phyloP scores from a whole-genome alignment of 2,797 vertebrate genomes.

The Heteromormyrus szaboi region DNA sequence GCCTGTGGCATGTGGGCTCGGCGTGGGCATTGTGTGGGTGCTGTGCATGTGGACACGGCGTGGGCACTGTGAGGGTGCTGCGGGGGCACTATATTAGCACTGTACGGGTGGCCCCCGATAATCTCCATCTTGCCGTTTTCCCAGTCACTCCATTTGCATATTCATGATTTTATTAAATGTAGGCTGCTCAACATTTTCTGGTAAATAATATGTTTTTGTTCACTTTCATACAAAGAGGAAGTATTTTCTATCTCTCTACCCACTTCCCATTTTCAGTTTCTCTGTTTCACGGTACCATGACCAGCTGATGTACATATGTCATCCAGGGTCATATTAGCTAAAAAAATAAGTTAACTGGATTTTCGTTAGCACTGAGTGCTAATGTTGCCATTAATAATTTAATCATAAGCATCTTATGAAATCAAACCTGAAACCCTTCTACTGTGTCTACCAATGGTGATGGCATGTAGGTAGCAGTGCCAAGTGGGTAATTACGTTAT shows the following conservation, averaged over 20 bases:
- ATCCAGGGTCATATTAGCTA: not conserved
- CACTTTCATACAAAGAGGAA: constrained; percentile 4
- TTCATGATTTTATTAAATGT: not conserved
- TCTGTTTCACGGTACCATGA: not conserved
- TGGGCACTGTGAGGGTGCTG: too few relatives aligned
- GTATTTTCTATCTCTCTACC: not conserved
- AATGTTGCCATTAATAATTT: not conserved
- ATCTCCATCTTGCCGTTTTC: not conserved
- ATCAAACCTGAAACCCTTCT: not conserved
- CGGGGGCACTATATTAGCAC: not conserved
- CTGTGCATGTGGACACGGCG: too few relatives aligned
- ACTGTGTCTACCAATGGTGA: not conserved
- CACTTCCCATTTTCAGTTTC: not conserved
- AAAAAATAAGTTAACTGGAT: not conserved
- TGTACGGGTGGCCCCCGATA: not conserved
- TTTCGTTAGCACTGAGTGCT: not conserved
- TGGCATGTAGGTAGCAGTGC: not conserved
- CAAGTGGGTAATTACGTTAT: not conserved
- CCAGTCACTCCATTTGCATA: not conserved
- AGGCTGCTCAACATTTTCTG: not conserved
- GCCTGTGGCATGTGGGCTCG: too few relatives aligned
- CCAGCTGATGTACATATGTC: not conserved
- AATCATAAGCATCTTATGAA: not conserved
- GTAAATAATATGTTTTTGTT: not conserved
- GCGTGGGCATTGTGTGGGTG: too few relatives aligned